Percentiles rank a stretch among this genome's conserved stretches.
phyloP scores from a whole-genome alignment of 2,797 vertebrate species.

The Hozukius guyotensis region DNA sequence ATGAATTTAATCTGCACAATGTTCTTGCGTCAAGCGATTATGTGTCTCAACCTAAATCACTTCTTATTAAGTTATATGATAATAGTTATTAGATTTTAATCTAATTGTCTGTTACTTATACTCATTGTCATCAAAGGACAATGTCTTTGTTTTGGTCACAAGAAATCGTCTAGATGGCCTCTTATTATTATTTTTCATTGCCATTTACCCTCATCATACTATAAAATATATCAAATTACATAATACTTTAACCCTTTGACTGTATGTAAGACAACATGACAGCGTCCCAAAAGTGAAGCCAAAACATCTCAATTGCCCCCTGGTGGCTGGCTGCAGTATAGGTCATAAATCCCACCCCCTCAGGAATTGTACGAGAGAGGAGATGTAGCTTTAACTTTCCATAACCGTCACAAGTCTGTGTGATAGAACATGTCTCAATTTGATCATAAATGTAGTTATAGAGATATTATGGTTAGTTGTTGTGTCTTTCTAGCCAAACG shows the following conservation, averaged over 20 bases:
- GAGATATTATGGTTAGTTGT: too few species aligned
- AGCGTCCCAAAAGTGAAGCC: rapidly evolving
- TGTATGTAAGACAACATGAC: too few species aligned
- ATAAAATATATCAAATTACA: neutral
- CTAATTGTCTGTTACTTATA: neutral
- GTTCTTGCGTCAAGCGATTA: neutral
- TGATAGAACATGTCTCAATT: too few species aligned
- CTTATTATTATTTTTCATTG: neutral
- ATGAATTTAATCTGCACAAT: neutral
- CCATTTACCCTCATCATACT: too few species aligned
- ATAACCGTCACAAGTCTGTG: too few species aligned
- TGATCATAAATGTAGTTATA: too few species aligned
- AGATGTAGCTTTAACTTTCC: too few species aligned
- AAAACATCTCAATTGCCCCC: too few species aligned
- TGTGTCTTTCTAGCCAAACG: too few species aligned
- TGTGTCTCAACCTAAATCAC: neutral
- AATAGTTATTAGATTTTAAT: neutral
- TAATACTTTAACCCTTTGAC: neutral
- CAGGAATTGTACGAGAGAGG: too few species aligned
- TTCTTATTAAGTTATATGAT: neutral
- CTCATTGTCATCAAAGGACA: neutral
- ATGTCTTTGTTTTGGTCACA: neutral
- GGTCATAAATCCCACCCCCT: too few species aligned
- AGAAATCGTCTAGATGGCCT: neutral
- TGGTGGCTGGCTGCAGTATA: too few species aligned